These are phyloP conservation scores for Prunella himalayana DNA, from an alignment of 2,113 vertebrate genomes.

Conservation along the genomic window DNA sequence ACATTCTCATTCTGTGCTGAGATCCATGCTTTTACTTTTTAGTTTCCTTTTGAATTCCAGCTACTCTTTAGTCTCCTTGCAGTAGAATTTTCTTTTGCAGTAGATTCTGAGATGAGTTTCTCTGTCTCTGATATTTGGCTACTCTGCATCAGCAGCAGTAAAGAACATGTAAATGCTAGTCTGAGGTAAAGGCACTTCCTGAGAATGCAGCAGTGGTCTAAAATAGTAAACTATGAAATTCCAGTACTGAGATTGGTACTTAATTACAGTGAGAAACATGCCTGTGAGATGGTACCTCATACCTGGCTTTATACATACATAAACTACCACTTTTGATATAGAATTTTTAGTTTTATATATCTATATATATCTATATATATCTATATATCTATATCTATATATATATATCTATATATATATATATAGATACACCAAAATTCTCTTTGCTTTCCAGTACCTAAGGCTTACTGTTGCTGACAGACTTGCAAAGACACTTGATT, in stretches of 20 bases:
- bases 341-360: background rate
- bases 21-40: background rate
- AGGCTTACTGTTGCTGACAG: background rate
- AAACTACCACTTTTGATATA: background rate
- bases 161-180: background rate
- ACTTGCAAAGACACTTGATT: background rate
- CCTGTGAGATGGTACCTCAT: background rate
- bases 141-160: background rate
- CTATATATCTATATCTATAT: too few species aligned
- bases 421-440: background rate
- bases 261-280: background rate
- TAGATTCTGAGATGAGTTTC: background rate
- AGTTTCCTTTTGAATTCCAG: background rate
- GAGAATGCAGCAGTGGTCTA: background rate
- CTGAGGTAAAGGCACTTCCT: background rate
- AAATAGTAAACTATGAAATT: background rate
- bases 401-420: too few species aligned
- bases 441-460: background rate
- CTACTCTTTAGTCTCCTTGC: background rate
- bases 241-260: background rate
- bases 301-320: background rate
- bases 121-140: background rate
- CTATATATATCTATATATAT: accelerated
- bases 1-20: background rate
- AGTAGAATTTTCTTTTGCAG: background rate